Conservation (phyloP, 35 echinoderm and acorn worm genomes). For the Nesometra sesokonis region DNA sequence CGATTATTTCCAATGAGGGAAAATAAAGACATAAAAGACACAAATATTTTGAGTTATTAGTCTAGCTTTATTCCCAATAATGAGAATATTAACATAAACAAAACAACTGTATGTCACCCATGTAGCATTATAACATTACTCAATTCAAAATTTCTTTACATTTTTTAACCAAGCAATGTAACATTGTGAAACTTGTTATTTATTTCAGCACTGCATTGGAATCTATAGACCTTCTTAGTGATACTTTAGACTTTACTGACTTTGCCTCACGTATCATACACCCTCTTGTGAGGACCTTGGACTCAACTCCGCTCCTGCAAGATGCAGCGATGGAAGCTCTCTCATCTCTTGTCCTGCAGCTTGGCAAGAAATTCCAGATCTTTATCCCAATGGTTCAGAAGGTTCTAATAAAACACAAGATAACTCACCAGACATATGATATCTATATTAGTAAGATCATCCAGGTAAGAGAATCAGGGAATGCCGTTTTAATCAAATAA, state of each 20-base stretch:
- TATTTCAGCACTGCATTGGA: conserved; percentile 59
- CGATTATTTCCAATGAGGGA: no score
- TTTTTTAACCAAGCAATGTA: no score
- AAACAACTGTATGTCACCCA: no score
- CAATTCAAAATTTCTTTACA: no score
- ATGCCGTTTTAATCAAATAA: no score
- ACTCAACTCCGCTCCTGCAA: conserved; percentile 69
- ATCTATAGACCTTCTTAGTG: conserved; percentile 77
- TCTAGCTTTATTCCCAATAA: no score
- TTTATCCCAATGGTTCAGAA: conserved; percentile 98
- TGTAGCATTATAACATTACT: no score
- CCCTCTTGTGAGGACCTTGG: conserved; percentile 77
- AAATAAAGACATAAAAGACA: no score
- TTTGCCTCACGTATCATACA: conserved; percentile 96
- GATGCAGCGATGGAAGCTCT: conserved; percentile 83
- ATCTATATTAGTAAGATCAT: conserved; percentile 76
- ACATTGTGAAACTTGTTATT: no score
- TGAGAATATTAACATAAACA: no score
- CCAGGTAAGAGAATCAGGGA: conserved; percentile 55
- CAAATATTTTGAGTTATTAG: no score
- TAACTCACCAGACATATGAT: conserved; percentile 92
- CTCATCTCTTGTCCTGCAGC: conserved; percentile 69
- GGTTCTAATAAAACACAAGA: conserved; percentile 80
- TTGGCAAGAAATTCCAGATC: conserved; percentile 95
- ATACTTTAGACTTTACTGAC: conserved; percentile 89